Base-by-base conservation (phyloP, 1,140 invertebrate species). In the Drosophila sulfurigaster region DNA sequence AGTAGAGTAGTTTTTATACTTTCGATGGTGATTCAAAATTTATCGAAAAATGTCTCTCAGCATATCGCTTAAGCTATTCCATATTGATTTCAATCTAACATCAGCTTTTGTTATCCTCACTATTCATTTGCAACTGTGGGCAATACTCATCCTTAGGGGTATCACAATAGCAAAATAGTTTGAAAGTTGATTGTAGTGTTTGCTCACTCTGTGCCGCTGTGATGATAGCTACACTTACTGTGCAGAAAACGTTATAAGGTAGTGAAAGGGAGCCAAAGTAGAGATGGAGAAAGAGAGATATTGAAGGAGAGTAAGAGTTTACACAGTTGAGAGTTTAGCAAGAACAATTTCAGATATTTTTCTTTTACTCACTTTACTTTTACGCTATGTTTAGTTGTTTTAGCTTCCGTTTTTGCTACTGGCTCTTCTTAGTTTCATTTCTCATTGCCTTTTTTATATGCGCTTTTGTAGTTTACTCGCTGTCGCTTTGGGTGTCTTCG, bases 351-450 rank as follows among this genome's bases (percentile, higher is more conserved):
- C 43, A 52, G 54, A 62, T 72, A 56, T 71, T 77, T 81, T 81
- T 81, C 75, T 81, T 82, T 69, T 57, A 71, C 65, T 89, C 85
- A 69, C 65, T 89, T 76, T 79, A 67, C 62, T 89, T 8, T 81
- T 68, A 69, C 62, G 89, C 67, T 69, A 76, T 89, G 85, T 89
- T 89, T 88, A 78, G 83, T 67, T 75, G 83, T 82, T 87, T 72
- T 78, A 70, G 67, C 72, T 89, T 89, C 80, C 85, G 85, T 78
- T 78, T 65, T 69, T 74, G 63, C 75, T 68, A 64, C 62, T 63
- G 65, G 35, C 70, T 10, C 10, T 73, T 79, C 15, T 56, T 67
- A 41, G 52, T 77, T 87, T 41, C 54, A 54, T 73, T 77, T 70
- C 70, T 78, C 59, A 15, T 41, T 57, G 51, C 35, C 48, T 64